Evolutionary conservation across 2,888 invertebrate species (phyloP).

Genomic region (Hypercompe scribonia): DNA sequence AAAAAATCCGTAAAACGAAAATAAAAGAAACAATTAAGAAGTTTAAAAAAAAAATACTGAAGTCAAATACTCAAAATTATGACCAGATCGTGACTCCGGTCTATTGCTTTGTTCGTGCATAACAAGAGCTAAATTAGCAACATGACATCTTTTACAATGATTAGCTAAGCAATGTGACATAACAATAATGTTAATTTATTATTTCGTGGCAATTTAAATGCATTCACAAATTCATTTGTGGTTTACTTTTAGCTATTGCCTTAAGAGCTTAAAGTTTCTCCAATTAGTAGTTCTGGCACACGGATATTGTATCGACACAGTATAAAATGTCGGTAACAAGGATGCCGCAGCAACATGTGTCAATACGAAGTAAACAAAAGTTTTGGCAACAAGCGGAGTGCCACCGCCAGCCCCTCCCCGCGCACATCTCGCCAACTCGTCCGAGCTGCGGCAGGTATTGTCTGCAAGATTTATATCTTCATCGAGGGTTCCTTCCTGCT

Average conservation of each 20-base stretch:
- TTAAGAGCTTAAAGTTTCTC: background rate
- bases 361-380: background rate
- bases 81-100: too few species aligned
- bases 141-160: too few species aligned
- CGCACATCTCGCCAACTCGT: background rate
- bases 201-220: too few species aligned
- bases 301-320: background rate
- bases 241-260: background rate
- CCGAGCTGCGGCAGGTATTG: background rate
- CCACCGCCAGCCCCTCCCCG: background rate
- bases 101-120: too few species aligned
- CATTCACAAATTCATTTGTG: too few species aligned
- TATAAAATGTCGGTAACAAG: background rate
- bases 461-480: background rate
- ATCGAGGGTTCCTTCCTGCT: background rate
- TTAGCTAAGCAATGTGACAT: too few species aligned
- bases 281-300: background rate
- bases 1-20: background rate
- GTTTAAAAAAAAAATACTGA: too few species aligned
- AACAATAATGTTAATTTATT: too few species aligned
- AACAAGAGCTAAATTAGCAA: too few species aligned
- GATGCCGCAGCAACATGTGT: background rate
- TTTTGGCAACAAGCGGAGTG: background rate
- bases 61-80: too few species aligned
- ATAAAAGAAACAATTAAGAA: too few species aligned